Base-by-base conservation (phyloP, 2,888 invertebrate genomes). In the Amblyjoppa fuscipennis region DNA sequence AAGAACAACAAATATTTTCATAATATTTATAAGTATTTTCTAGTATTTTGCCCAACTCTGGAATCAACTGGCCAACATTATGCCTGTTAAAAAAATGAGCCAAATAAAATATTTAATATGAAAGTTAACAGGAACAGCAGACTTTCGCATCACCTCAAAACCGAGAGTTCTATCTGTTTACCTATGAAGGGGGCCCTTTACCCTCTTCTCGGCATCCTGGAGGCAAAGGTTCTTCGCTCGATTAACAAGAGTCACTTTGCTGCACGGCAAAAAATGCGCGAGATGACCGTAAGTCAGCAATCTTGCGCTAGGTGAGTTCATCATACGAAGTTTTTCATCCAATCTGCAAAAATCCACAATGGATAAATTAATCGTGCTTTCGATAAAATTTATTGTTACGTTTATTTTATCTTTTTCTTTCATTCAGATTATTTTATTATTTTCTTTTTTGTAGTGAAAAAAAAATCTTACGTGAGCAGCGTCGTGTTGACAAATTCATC, bases 171-270 rank as follows among this genome's bases (percentile, higher is more conserved):
- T 25, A 76, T 45, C 69, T 28, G 79, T 87, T 88, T 93, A 96
- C 96, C 95, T 94, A 93, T 94, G 92, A 83, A 95, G 91, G 3
- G 95, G 92, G 73, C 91, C 94, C 86, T 94, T 94, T 16, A 95
- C 91, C 88, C 94, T 94, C 84, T 94, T 94, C 87, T 95, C 95
- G 82, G 95, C 94, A 87, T 95, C 94, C 79, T 95, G 94, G 7
- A 95, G 92, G 56, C 95, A 93, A 41, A 96, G 93, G 88, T 95
- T 95, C 90, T 96, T 96, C 51, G 95, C 95, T 75, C 96, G 93
- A 89, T 95, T 95, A 85, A 95, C 93, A 59, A 96, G 92, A 1
- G 96, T 95, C 71, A 95, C 95, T 92, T 95, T 96, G 64, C 95
- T 95, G 91, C 95, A 96, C 4, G 95, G 95, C 76, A 96, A 92